Evolutionary conservation across 2,797 vertebrate genomes (phyloP), one percentile per base, ranked within the genome.

Genomic region (Otolemur crassicaudatus): DNA sequence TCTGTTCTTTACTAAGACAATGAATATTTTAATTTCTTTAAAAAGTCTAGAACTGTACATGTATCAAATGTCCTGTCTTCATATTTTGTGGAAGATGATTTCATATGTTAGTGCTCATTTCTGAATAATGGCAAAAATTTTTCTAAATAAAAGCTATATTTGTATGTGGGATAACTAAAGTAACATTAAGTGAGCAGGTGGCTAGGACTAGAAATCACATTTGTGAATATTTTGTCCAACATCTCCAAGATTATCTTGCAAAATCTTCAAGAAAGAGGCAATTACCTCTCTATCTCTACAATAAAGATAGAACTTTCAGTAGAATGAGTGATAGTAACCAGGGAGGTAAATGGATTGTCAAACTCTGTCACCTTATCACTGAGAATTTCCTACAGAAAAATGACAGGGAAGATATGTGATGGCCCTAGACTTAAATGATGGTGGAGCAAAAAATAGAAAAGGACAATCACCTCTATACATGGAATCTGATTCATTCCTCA

Each of bases 371-470:
- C 73, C 81, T 94, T 97, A 95, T 95, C 96, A 60, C 75, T 67
- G 65, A 98, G 77, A 40, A 94, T 97, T 94, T 92, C 82, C 85
- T 63, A 87, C 69, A 84, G 80, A 91, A 92, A 97, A 94, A 94
- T 96, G 95, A 96, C 90, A 96, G 75, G 46, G 61, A 95, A 40
- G 29, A 77, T 94, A 65, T 83, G 75, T 86, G 90, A 94, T 95
- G 90, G 60, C 69, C 73, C 97, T 94, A 88, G 73, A 97, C 90
- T 96, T 94, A 96, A 96, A 77, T 94, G 85, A 94, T 96, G 92
- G 84, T 53, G 22, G n/a, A 87, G 70, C 37, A 53, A 94, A 97
- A 95, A 90, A 90, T 77, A 94, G 90, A 70, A 93, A 53, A 75
- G 8, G 13, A 94, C 94, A 95, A 96, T 96, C 76, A 88, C 20